phyloP scores from a whole-genome alignment of 92 coral and sea anemone species.

The Porites cylindrica region DNA sequence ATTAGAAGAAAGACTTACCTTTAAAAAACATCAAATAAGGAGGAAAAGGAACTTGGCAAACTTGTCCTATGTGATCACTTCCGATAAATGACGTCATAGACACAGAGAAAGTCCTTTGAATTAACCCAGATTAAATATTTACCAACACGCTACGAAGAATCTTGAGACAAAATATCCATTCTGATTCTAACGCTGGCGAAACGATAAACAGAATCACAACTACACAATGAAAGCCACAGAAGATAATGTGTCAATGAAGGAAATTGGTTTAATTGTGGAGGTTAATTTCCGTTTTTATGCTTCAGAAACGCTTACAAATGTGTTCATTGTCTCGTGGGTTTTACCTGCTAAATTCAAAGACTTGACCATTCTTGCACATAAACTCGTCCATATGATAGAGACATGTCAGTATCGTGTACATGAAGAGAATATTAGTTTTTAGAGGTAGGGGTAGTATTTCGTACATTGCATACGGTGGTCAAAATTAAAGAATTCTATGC shows the following conservation, averaged over 20 bases:
- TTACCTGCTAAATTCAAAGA: constrained; percentile 41
- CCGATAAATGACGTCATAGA: constrained; percentile 55
- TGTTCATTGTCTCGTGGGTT: constrained; percentile 41
- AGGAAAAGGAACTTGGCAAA: constrained; percentile 6
- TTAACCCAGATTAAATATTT: constrained; percentile 40
- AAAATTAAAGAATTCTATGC: too few relatives aligned
- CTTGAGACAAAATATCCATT: background rate
- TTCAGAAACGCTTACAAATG: constrained; percentile 1
- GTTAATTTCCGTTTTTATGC: constrained; percentile 7
- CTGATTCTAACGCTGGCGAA: background rate
- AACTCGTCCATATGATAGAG: background rate
- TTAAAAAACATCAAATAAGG: constrained; percentile 19
- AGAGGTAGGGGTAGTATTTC: background rate
- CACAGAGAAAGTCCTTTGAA: constrained; percentile 16
- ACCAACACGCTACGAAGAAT: constrained; percentile 6
- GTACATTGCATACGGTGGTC: too few relatives aligned
- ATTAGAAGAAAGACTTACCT: constrained; percentile 28
- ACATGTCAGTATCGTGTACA: background rate
- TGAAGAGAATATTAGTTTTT: background rate
- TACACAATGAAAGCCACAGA: background rate
- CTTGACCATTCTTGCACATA: constrained; percentile 28
- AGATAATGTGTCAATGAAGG: background rate
- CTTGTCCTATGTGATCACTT: constrained; percentile 47
- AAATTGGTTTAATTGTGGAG: background rate
- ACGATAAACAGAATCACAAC: background rate